phyloP scores from a whole-genome alignment of 1,140 invertebrate genomes.

The Campodea augens region DNA sequence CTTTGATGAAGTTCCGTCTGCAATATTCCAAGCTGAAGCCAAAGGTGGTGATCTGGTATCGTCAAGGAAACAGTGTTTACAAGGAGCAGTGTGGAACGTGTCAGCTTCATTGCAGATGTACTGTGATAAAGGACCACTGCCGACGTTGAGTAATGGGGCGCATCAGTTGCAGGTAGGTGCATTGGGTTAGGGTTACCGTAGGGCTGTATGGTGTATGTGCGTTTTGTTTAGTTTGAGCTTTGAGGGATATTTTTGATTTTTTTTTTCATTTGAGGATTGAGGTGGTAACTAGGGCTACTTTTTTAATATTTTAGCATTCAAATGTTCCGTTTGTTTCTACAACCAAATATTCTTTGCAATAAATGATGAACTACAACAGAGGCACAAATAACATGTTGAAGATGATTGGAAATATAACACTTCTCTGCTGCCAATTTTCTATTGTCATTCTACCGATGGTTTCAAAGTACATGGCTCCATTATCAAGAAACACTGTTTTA shows the following conservation, averaged over 20 bases:
- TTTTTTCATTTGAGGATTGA: not conserved
- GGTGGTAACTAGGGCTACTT: no score
- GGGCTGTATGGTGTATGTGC: conserved; percentile 3
- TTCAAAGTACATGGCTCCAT: no score
- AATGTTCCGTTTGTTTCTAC: no score
- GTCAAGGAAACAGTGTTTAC: conserved; percentile 49
- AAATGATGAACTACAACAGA: no score
- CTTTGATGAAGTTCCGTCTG: conserved; percentile 55
- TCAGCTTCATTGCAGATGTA: conserved; percentile 36
- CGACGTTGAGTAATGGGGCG: conserved; percentile 37
- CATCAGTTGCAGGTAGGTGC: conserved; percentile 53
- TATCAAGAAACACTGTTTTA: no score
- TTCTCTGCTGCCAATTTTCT: no score
- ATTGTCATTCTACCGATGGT: no score
- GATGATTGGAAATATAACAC: no score
- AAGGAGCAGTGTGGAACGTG: conserved; percentile 60
- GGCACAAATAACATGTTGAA: no score
- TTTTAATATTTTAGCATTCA: no score
- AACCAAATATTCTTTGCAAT: no score
- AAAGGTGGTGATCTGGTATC: conserved; percentile 62
- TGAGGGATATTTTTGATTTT: not conserved
- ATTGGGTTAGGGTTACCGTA: conserved; percentile 35
- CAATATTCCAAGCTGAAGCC: conserved; percentile 53
- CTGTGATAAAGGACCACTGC: conserved; percentile 17
- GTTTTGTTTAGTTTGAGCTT: not conserved